Conservation (phyloP, 2,797 vertebrate genomes). For the Halcyon smyrnensis region DNA sequence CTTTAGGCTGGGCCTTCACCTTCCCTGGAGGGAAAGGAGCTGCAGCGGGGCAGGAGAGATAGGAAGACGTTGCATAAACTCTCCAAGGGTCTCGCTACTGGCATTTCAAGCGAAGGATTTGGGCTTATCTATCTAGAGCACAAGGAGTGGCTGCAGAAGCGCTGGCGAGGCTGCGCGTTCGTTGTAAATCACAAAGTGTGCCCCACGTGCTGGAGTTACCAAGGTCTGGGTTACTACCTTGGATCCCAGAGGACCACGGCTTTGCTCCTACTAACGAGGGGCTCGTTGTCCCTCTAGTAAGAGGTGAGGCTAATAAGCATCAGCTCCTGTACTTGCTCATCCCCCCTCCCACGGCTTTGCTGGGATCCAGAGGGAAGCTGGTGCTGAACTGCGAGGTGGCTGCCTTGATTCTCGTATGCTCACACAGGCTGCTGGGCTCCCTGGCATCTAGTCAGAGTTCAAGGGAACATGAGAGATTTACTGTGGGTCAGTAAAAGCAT, state of each 20-base stretch:
- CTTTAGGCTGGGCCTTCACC: conserved; percentile 36
- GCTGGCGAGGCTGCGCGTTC: neutral
- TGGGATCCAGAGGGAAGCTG: neutral
- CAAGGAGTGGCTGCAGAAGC: neutral
- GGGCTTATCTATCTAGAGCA: neutral
- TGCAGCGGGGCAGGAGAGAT: neutral
- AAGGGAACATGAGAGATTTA: rapidly evolving
- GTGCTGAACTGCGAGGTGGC: neutral
- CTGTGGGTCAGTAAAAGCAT: neutral
- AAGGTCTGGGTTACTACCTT: neutral
- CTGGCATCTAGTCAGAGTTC: rapidly evolving
- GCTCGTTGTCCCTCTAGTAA: neutral
- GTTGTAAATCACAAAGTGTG: neutral
- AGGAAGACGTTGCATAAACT: conserved; percentile 11
- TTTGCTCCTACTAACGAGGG: neutral
- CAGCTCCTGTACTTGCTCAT: neutral
- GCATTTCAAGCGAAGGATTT: conserved; percentile 9
- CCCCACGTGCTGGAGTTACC: neutral
- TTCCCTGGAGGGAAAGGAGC: conserved; percentile 48
- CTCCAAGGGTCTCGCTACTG: neutral
- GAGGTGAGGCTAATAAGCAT: neutral
- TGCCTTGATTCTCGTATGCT: neutral
- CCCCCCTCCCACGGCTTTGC: neutral
- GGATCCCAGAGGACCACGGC: neutral
- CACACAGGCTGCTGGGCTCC: neutral